A percentile compares a stretch with the other conserved stretches of the same genome.
Conservation (phyloP, 92 coral and sea anemone species). For the Phenganax stokvisi region DNA sequence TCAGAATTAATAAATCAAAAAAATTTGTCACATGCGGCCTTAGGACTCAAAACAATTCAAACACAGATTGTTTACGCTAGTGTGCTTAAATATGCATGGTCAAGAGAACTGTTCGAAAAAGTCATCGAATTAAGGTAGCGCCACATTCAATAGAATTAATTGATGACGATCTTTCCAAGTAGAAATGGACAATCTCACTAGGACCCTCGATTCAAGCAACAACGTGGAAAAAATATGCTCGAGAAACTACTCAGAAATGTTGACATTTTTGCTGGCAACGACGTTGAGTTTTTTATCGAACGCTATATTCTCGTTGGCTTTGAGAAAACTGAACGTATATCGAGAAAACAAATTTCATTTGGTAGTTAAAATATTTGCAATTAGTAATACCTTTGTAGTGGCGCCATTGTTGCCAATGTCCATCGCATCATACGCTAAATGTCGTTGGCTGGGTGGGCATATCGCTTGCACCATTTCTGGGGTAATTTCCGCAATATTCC, state of each 20-base stretch:
- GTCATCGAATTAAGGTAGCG: neutral
- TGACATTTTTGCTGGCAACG: conserved; percentile 13
- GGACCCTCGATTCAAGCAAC: neutral
- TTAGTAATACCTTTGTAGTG: conserved; percentile 63
- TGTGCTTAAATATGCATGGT: no score
- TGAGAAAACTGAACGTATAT: conserved; percentile 67
- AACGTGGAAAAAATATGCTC: neutral
- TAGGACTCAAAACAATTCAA: no score
- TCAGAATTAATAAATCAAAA: no score
- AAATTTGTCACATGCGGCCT: no score
- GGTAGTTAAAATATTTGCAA: conserved; percentile 60
- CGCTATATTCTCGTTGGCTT: conserved; percentile 59
- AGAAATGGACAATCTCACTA: conserved; percentile 5
- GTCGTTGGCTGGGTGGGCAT: conserved; percentile 73
- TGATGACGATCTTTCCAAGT: neutral
- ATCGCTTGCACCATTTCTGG: conserved; percentile 65
- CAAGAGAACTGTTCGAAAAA: neutral
- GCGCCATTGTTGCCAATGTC: conserved; percentile 61
- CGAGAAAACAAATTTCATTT: conserved; percentile 65
- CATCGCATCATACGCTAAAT: conserved; percentile 53
- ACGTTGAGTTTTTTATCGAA: conserved; percentile 43
- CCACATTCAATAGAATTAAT: neutral
- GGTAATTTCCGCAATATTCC: conserved; percentile 59
- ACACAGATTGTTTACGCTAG: no score
- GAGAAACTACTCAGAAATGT: conserved; percentile 33